Base-by-base conservation (phyloP, 2,888 invertebrate species). In the Acronicta leporina region DNA sequence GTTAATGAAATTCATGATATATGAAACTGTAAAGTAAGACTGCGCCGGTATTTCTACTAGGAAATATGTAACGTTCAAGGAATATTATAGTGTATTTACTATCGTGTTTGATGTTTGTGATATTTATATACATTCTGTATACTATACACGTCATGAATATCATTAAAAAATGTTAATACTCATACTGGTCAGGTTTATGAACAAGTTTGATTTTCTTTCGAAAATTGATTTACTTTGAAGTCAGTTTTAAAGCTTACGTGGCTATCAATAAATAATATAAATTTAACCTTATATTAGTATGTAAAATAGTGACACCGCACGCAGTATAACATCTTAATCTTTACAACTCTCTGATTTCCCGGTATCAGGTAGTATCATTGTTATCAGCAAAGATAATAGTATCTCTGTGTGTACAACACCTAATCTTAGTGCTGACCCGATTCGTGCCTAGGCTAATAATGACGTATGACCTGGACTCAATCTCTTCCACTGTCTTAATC, bases 351-450 rank as follows among this genome's bases (percentile, higher is more conserved):
- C 79, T 81, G 78, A 85, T 88, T 91, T 90, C 87, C 81, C 79
- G 70, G 86, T 86, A 88, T 83, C 82, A 80, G 79, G 82, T 84
- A 86, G 81, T 81, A 81, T 81, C 76, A 72, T 76, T 71, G 72
- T 81, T 81, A 82, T 86, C 83, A 85, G 79, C 61, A 75, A 77
- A 75, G 77, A 73, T 81, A 74, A 80, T 82, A 78, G 84, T 83
- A 86, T 83, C 82, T 80, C 66, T 85, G 83, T 88, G 84, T 89
- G 82, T 82, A 84, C 79, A 87, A 62, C 67, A 80, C 80, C 84
- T 92, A 91, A 92, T 91, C 90, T 91, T 73, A 76, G 85, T 75
- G 85, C 82, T 91, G 91, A 92, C 91, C 91, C 82, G 87, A 82
- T 86, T 91, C 81, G 79, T 70, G 84, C 82, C 87, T 89, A 86